phyloP scores from a whole-genome alignment of 2,113 vertebrate genomes.

The Oreotrochilus melanogaster region DNA sequence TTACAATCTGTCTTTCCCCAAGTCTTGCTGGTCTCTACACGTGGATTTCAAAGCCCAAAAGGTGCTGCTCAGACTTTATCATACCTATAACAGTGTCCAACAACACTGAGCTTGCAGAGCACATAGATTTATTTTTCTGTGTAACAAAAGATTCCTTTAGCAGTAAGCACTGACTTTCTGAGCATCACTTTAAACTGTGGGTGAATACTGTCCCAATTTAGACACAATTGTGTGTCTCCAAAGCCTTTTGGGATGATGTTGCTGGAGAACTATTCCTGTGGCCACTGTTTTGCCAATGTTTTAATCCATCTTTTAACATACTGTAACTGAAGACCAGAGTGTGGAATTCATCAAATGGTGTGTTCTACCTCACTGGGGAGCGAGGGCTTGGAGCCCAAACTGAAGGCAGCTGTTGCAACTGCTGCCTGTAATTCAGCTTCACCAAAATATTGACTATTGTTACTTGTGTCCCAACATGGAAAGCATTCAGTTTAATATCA shows the following conservation, averaged over 20 bases:
- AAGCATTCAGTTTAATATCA: conserved; percentile 65
- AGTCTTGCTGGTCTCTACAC: not conserved
- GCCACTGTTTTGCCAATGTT: conserved; percentile 72
- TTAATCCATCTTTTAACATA: conserved; percentile 81
- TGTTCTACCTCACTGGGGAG: conserved; percentile 68
- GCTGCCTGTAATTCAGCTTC: conserved; percentile 60
- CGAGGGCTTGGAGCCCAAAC: conserved; percentile 59
- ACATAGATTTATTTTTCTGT: not conserved
- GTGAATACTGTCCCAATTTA: conserved; percentile 57
- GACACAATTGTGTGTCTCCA: conserved; percentile 28
- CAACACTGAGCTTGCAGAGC: not conserved
- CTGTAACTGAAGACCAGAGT: conserved; percentile 72
- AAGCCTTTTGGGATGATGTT: conserved; percentile 66
- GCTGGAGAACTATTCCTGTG: conserved; percentile 71
- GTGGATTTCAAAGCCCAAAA: not conserved
- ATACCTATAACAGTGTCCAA: not conserved
- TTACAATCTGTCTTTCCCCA: not conserved
- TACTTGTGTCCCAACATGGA: conserved; percentile 60
- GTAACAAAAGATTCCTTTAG: not conserved
- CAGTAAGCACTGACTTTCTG: conserved; percentile 31
- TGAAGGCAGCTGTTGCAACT: conserved; percentile 72
- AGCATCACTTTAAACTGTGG: conserved; percentile 23
- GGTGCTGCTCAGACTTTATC: not conserved
- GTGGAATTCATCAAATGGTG: conserved; percentile 72
- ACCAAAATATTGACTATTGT: conserved; percentile 75